Conservation (phyloP, 2,888 invertebrate species). For the Stenotaenia linearis region DNA sequence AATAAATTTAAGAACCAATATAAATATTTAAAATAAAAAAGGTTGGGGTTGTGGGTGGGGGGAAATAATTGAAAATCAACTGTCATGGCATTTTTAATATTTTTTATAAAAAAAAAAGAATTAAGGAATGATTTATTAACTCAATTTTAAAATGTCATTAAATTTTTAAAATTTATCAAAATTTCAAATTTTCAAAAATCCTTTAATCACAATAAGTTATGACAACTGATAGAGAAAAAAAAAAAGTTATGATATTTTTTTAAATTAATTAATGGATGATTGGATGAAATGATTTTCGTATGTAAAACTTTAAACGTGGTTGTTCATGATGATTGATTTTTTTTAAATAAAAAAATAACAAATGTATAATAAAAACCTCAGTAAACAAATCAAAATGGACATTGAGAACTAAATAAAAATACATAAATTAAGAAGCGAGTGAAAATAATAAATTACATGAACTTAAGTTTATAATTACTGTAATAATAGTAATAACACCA, state of each 20-base stretch:
- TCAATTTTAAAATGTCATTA: neutral
- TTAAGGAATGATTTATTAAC: neutral
- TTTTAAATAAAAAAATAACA: neutral
- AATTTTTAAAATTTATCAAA: too few relatives aligned
- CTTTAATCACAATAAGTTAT: neutral
- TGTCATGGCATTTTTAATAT: neutral
- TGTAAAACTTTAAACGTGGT: neutral
- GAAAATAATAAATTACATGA: slow-evolving; percentile 10
- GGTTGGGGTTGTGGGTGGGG: neutral
- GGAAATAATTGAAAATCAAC: neutral
- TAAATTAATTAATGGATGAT: neutral
- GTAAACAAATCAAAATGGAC: neutral
- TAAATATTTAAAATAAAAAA: neutral
- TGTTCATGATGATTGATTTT: neutral
- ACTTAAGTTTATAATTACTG: too few relatives aligned
- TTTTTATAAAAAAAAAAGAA: neutral
- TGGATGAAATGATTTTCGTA: neutral
- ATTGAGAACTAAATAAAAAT: neutral
- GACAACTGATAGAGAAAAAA: neutral
- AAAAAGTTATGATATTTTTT: neutral
- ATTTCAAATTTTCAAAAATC: neutral
- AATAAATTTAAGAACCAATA: slow-evolving; percentile 4
- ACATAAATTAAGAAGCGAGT: neutral
- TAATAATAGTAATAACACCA: neutral
- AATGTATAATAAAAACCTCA: neutral